Conservation (phyloP, 2,797 vertebrate species). For the Malurus leucopterus region DNA sequence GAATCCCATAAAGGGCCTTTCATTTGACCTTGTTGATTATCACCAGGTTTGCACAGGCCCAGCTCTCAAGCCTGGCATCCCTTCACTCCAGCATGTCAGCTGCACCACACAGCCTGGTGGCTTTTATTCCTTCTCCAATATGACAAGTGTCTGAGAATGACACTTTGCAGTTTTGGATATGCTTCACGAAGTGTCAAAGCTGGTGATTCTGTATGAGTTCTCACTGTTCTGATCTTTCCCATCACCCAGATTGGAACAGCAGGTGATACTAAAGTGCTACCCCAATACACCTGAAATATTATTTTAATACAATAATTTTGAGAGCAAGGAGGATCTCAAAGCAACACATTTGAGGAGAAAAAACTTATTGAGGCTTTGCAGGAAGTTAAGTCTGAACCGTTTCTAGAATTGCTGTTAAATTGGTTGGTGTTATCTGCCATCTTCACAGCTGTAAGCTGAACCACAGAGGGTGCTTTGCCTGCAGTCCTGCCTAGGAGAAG, state of each 20-base stretch:
- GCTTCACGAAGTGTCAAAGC: not conserved
- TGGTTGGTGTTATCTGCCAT: constrained; percentile 1
- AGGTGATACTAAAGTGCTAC: not conserved
- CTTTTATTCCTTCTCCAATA: not conserved
- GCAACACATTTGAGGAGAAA: not conserved
- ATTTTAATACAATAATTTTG: not conserved
- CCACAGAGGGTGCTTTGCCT: not conserved
- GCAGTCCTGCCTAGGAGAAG: not conserved
- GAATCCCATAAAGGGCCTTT: not conserved
- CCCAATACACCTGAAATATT: not conserved
- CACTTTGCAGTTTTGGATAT: too few relatives aligned
- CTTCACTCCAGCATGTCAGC: not conserved
- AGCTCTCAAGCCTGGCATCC: not conserved
- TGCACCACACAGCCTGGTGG: not conserved
- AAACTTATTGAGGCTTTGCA: not conserved
- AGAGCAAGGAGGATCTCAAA: not conserved
- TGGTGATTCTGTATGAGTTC: not conserved
- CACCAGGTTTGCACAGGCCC: not conserved
- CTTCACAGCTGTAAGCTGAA: constrained; percentile 1
- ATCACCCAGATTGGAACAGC: not conserved
- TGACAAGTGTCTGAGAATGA: not conserved
- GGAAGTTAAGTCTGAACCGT: not conserved
- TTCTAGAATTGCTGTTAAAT: constrained; percentile 21
- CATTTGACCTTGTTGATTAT: not conserved
- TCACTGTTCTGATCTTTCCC: not conserved